Conservation (phyloP, 2,113 vertebrate genomes). For the Ramphastos sulfuratus region DNA sequence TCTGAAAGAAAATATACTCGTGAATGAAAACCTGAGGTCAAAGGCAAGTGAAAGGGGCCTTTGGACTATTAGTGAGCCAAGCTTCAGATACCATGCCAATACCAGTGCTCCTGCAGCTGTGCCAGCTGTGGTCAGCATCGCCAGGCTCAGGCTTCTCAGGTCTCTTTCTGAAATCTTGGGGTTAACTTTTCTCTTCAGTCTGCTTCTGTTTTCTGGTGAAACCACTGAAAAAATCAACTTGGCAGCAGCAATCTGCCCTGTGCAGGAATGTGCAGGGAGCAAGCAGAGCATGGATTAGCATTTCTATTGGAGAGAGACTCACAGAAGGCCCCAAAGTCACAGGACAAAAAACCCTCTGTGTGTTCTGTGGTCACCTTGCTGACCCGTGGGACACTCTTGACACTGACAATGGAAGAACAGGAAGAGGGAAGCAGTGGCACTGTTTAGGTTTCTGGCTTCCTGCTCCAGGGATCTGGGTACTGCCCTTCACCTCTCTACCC, state of each 20-base stretch:
- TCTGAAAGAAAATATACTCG: not conserved
- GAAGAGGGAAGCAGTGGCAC: not conserved
- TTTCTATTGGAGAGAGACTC: not conserved
- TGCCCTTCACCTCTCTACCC: not conserved
- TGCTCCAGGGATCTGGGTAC: not conserved
- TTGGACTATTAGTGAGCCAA: not conserved
- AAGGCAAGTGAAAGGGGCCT: not conserved
- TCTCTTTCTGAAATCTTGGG: not conserved
- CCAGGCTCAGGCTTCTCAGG: not conserved
- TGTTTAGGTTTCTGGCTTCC: not conserved
- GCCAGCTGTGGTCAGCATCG: not conserved
- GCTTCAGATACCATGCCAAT: not conserved
- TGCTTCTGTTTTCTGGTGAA: not conserved
- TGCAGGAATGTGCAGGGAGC: not conserved
- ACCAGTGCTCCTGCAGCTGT: not conserved
- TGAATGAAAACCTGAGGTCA: not conserved
- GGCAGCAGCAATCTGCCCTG: not conserved
- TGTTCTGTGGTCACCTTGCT: conserved; percentile 35
- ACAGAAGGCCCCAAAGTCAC: not conserved
- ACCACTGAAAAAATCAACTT: conserved; percentile 9
- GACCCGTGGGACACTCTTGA: not conserved
- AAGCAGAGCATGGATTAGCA: not conserved
- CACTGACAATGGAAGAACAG: not conserved
- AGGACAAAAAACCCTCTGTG: not conserved
- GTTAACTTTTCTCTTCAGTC: not conserved